phyloP scores from a whole-genome alignment of 2,113 vertebrate genomes.

The Phasianus colchicus region DNA sequence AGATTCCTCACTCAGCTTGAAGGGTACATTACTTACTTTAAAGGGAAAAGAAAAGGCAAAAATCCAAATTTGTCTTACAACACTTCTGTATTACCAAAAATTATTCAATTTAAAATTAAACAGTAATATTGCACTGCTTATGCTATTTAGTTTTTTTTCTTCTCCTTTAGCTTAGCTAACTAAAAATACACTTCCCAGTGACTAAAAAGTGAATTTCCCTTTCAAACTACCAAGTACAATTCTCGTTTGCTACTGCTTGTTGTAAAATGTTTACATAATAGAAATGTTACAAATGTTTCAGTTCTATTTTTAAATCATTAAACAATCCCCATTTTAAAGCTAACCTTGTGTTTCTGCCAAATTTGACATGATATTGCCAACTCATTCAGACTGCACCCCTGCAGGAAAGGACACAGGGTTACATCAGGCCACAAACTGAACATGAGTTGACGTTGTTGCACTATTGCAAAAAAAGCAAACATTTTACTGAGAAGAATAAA shows the following conservation, averaged over 20 bases:
- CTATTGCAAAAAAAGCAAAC: constrained; percentile 44
- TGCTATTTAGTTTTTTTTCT: neutral
- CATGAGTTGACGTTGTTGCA: neutral
- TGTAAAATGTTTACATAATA: neutral
- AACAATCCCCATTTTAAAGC: neutral
- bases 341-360: neutral
- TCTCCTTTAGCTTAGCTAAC: neutral
- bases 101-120: neutral
- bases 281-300: neutral
- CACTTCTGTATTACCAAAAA: neutral
- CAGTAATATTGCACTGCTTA: neutral
- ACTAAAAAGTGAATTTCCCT: neutral
- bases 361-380: neutral
- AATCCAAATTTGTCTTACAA: neutral
- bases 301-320: neutral
- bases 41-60: neutral
- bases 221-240: neutral
- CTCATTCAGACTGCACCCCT: neutral
- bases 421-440: neutral
- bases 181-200: neutral
- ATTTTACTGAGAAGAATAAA: neutral
- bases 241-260: neutral
- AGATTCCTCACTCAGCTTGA: neutral
- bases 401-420: rapidly evolving
- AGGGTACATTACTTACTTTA: neutral